Conservation (phyloP, 2,797 vertebrate species). For the Darevskia mixta region DNA sequence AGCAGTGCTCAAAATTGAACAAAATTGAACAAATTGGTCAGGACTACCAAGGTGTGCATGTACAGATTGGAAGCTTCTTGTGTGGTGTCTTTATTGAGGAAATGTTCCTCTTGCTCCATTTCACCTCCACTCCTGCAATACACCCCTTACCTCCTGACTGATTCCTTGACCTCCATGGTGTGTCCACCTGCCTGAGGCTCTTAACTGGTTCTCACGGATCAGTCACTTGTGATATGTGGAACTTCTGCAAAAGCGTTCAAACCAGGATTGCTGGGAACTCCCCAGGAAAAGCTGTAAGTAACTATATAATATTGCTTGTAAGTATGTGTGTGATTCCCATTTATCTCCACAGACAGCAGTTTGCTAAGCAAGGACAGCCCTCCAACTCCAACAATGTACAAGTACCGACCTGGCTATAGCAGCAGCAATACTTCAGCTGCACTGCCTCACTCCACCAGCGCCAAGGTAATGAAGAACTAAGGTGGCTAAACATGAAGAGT, state of each 20-base stretch:
- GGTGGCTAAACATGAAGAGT: background rate
- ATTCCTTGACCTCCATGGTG: background rate
- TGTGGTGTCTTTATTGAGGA: background rate
- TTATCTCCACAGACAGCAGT: conserved; percentile 85
- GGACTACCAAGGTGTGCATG: conserved; percentile 5
- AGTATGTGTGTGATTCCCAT: conserved; percentile 8
- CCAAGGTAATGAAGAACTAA: conserved; percentile 76
- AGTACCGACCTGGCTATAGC: conserved; percentile 91
- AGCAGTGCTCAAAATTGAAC: background rate
- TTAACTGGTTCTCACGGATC: conserved; percentile 31
- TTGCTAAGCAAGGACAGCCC: conserved; percentile 89
- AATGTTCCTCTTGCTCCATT: fast-evolving
- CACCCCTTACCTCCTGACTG: background rate
- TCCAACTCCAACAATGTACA: conserved; percentile 94
- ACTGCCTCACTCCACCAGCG: conserved; percentile 87
- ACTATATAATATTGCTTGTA: fast-evolving
- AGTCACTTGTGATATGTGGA: fast-evolving
- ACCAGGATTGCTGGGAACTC: conserved; percentile 7
- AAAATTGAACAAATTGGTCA: background rate
- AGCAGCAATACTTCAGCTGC: conserved; percentile 80
- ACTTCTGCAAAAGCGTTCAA: background rate
- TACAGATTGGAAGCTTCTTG: background rate
- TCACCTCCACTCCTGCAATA: background rate
- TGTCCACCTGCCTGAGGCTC: conserved; percentile 40
- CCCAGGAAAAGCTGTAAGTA: background rate